phyloP scores from a whole-genome alignment of 1,140 invertebrate genomes.

The Eurosta solidaginis region DNA sequence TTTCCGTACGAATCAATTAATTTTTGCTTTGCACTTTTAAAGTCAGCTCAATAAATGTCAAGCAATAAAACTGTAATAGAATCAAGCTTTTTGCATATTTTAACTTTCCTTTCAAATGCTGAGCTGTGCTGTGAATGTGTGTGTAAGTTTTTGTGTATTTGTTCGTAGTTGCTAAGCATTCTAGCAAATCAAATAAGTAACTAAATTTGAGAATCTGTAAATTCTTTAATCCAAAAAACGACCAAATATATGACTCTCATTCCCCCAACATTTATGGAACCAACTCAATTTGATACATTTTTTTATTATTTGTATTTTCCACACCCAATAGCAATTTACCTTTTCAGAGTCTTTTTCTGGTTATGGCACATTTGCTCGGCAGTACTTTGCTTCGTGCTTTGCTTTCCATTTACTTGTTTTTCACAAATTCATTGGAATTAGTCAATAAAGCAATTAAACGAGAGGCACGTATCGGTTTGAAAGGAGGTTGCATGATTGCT shows the following conservation, averaged over 20 bases:
- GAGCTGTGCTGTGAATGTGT: not conserved
- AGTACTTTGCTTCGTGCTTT: not conserved
- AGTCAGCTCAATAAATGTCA: not conserved
- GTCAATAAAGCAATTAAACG: slow-evolving; percentile 23
- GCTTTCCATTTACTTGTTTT: not conserved
- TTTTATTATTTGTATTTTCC: too few species aligned
- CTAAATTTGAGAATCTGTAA: not conserved
- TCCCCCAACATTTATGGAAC: not conserved
- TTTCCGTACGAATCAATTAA: slow-evolving; percentile 19
- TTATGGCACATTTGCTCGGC: not conserved
- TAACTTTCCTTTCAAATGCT: not conserved
- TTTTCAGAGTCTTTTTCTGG: not conserved
- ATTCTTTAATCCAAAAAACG: not conserved
- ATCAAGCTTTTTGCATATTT: not conserved
- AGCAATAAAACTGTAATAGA: not conserved
- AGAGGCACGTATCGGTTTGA: slow-evolving; percentile 5
- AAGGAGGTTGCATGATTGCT: not conserved
- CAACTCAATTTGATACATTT: too few species aligned
- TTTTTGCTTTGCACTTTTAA: not conserved
- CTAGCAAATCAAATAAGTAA: not conserved
- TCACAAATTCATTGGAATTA: slow-evolving; percentile 5
- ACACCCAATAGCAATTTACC: not conserved
- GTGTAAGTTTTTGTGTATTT: not conserved
- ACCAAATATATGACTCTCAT: not conserved
- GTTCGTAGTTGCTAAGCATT: not conserved